Base-by-base conservation (phyloP, 1,140 invertebrate genomes). In the Drosophila ananassae region DNA sequence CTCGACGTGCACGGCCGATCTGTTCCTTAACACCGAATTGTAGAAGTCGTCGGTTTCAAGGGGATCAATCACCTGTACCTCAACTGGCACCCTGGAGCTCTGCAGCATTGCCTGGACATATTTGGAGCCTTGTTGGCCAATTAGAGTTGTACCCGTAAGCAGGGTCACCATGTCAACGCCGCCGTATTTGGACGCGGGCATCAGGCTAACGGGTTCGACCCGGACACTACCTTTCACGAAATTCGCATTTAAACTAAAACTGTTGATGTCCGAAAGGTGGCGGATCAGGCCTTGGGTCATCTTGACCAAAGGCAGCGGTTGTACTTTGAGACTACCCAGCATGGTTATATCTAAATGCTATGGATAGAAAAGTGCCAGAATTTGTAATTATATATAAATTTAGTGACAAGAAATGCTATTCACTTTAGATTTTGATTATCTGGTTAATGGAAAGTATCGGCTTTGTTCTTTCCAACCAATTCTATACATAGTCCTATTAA, bases 1-100 rank as follows among this genome's bases (percentile, higher is more conserved):
- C 10, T 90, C 89, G 9, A 91, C 71, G 39, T 89, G 83, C 1
- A 90, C 60, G 1, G 89, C 89, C 1, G 80, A 60, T 2, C 78
- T 71, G 39, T 90, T 90, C 0, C 89, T 72, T 10, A 81, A 12
- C 48, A 90, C 89, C 24, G 89, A 84, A 13, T 74, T 76, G 2
- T 71, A 69, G 28, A 84, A 90, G 34, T 90, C 89, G 0, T 61
- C 51, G 3, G 53, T 77, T 34, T 79, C 51, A 2, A 64, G 50
- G 6, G 68, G 17, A 1, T 17, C 10, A 25, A 90, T 84, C 2
- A 32, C 47, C 46, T 90, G 79, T 22, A 81, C 57, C 3, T 69
- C 77, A 0, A 90, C 74, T 1, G 89, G 89, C 5, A 90, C 83
- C 3, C 68, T 60, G n/a, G 79, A 67, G 25, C 69, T 76, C 12